Evolutionary conservation across 2,797 vertebrate species (phyloP).

Genomic region (Hypotaenidia okinawae): DNA sequence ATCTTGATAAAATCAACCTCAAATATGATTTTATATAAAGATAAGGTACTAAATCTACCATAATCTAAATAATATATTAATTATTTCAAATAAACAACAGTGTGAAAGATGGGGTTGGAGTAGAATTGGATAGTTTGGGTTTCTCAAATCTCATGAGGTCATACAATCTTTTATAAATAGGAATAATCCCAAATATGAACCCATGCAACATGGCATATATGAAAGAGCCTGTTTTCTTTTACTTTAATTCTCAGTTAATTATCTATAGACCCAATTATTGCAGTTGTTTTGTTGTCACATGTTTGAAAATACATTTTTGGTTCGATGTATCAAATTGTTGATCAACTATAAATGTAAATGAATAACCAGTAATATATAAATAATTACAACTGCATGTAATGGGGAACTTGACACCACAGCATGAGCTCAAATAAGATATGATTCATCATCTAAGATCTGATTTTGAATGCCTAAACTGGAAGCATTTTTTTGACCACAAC

Average conservation of each 20-base stretch:
- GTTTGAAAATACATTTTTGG: neutral
- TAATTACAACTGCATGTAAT: neutral
- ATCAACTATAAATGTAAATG: neutral
- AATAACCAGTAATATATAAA: neutral
- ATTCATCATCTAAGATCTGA: neutral
- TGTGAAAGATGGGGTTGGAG: accelerated
- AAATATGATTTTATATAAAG: neutral
- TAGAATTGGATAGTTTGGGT: accelerated
- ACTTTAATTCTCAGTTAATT: neutral
- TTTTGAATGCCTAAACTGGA: neutral
- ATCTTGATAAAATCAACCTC: neutral
- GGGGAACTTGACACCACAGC: neutral
- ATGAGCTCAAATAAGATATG: neutral
- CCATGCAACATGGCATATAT: neutral
- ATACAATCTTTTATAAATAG: neutral
- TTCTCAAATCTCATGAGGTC: neutral
- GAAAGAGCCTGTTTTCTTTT: neutral
- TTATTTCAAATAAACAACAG: neutral
- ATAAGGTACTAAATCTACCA: neutral
- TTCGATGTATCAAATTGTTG: neutral
- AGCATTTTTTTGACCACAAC: neutral
- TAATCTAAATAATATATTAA: neutral
- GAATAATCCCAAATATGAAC: neutral
- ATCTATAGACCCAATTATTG: neutral
- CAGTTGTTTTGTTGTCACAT: neutral